A percentile compares a stretch with the other conserved stretches of the same genome.
phyloP scores from a whole-genome alignment of 2,888 invertebrate species.

The Troides aeacus region DNA sequence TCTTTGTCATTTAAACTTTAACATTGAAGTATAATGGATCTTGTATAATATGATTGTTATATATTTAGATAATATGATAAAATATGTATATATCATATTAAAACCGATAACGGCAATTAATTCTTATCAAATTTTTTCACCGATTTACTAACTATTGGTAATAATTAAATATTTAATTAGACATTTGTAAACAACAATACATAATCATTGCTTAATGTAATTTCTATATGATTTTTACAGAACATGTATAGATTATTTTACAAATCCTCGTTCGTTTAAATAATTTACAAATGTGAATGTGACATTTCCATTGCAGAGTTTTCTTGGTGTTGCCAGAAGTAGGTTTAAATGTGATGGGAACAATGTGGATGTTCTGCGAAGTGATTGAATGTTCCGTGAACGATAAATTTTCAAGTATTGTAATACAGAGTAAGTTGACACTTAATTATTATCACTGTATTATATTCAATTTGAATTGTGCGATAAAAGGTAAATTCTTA shows the following conservation, averaged over 20 bases:
- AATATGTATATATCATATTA: no score
- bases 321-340: constrained; percentile 88
- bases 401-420: constrained; percentile 84
- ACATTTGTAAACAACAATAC: no score
- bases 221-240: no score
- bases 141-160: no score
- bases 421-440: constrained; percentile 82
- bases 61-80: no score
- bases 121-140: no score
- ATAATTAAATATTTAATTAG: no score
- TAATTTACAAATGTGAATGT: constrained; percentile 4
- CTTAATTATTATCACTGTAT: background rate
- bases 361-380: constrained; percentile 89
- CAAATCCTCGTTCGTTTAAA: constrained; percentile 10
- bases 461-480: background rate
- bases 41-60: background rate
- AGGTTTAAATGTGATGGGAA: constrained; percentile 88
- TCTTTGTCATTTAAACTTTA: background rate
- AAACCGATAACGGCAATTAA: no score
- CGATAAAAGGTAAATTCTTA: background rate
- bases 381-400: constrained; percentile 83
- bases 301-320: constrained; percentile 77
- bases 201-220: no score
- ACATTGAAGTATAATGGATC: background rate
- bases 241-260: background rate